A percentile compares a stretch with the other conserved stretches of the same genome.
Conservation (phyloP, 1,140 invertebrate species). For the Megathymus violae region DNA sequence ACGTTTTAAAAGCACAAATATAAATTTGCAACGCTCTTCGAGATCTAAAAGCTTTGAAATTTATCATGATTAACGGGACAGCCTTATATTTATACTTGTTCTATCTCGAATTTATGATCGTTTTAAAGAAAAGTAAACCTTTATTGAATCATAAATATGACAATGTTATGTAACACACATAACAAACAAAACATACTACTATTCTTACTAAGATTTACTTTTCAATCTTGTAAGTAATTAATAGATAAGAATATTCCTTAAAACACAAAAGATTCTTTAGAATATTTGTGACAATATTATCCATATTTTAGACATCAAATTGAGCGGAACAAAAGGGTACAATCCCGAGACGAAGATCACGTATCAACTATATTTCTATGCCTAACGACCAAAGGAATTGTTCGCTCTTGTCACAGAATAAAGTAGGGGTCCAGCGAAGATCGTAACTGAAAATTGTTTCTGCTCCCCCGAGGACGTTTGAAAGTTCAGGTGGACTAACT, state of each 20-base stretch:
- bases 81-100: conserved; percentile 17
- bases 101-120: not conserved
- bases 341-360: conserved; percentile 28
- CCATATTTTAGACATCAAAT: conserved; percentile 31
- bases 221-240: too few species aligned
- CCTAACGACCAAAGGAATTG: conserved; percentile 53
- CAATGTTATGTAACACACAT: too few species aligned
- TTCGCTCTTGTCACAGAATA: conserved; percentile 50
- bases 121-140: too few species aligned
- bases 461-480: conserved; percentile 46
- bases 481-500: conserved; percentile 47
- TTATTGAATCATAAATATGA: too few species aligned
- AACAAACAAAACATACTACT: too few species aligned
- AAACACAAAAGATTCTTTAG: not conserved
- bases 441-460: conserved; percentile 73
- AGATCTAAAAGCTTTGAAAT: conserved; percentile 34
- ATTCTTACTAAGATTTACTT: too few species aligned
- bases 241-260: not conserved
- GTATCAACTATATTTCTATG: conserved; percentile 36
- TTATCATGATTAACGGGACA: conserved; percentile 26
- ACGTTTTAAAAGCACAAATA: conserved; percentile 35
- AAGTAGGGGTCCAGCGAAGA: conserved; percentile 49
- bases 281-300: conserved; percentile 32
- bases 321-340: conserved; percentile 27
- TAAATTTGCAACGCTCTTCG: conserved; percentile 31